A percentile compares a stretch with the other conserved stretches of the same genome.
These are phyloP conservation scores for Megaceryle maxima DNA, from an alignment of 2,113 vertebrate species.

Conservation along the genomic window DNA sequence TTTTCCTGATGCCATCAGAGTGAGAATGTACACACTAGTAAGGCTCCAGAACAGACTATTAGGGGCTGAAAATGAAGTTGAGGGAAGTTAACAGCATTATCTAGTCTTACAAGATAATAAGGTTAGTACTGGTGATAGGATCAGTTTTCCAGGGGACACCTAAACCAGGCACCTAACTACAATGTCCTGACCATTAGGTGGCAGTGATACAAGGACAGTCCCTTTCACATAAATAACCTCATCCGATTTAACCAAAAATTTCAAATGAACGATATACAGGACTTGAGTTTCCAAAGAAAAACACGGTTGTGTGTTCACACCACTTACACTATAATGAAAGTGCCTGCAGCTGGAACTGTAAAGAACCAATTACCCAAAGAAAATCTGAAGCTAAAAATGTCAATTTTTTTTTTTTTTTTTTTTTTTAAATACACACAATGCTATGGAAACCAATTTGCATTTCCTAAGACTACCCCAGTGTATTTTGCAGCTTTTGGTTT, in stretches of 20 bases:
- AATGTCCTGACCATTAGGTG: neutral
- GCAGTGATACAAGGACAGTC: neutral
- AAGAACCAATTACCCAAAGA: neutral
- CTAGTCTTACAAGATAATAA: neutral
- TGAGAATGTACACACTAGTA: neutral
- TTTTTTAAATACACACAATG: neutral
- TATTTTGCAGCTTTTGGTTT: neutral
- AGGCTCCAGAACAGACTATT: neutral
- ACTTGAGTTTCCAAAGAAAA: neutral
- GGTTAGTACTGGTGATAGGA: neutral
- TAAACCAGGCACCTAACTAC: neutral
- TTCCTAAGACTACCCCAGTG: neutral
- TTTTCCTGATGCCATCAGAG: neutral
- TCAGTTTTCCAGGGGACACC: neutral
- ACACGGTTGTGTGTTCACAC: rapidly evolving
- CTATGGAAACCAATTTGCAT: neutral
- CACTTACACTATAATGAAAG: neutral
- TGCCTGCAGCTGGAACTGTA: neutral
- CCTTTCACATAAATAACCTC: neutral
- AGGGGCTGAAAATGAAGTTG: neutral
- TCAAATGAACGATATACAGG: neutral
- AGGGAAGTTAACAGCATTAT: neutral
- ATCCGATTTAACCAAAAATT: neutral
- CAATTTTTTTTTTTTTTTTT: neutral
- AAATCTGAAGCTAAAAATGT: neutral